phyloP scores from a whole-genome alignment of 2,113 vertebrate species.

The Cervus canadensis region DNA sequence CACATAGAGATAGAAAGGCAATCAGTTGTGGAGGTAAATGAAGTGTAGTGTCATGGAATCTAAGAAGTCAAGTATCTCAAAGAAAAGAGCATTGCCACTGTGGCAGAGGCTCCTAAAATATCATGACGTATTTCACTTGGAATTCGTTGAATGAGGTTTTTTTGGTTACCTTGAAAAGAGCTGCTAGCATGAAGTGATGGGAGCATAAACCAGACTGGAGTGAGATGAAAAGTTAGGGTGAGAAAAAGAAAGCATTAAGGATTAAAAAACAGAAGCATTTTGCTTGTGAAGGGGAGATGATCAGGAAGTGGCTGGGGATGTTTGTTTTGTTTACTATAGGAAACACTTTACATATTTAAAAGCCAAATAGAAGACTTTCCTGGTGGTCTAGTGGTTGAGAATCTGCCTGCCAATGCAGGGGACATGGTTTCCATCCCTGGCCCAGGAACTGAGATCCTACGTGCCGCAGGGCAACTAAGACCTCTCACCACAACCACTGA shows the following conservation, averaged over 20 bases:
- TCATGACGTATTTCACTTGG: background rate
- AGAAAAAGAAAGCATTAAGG: background rate
- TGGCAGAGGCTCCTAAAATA: background rate
- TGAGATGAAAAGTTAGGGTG: background rate
- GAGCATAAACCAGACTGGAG: background rate
- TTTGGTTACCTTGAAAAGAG: background rate
- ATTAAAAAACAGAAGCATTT: background rate
- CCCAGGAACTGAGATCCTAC: background rate
- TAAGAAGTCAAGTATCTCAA: background rate
- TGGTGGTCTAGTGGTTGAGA: background rate
- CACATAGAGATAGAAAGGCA: background rate
- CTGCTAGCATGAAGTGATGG: background rate
- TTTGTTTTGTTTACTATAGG: background rate
- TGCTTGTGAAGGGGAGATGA: background rate
- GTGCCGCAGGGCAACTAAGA: background rate
- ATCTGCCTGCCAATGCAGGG: background rate
- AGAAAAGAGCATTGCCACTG: background rate
- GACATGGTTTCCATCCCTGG: background rate
- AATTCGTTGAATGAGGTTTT: background rate
- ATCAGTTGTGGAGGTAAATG: background rate
- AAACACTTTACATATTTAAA: background rate
- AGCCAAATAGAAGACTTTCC: background rate
- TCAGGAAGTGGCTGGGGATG: background rate
- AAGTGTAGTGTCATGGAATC: background rate
- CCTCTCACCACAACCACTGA: background rate